Conservation (phyloP, 2,888 invertebrate genomes). For the Dendrolimus houi region DNA sequence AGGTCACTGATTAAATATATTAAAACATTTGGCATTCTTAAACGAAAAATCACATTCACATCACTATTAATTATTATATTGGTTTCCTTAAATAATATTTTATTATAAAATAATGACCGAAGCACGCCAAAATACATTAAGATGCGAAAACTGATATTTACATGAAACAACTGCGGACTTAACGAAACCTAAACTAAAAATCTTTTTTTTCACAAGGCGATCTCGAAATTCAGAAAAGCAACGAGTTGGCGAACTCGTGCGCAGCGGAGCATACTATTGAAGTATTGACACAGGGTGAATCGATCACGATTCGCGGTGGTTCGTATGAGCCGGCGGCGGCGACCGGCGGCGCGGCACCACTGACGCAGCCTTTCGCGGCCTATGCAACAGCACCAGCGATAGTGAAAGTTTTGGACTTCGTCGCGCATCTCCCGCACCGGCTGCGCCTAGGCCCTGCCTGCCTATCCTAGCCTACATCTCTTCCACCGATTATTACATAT, state of each 20-base stretch:
- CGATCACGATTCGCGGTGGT: conserved; percentile 26
- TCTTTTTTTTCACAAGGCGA: conserved; percentile 48
- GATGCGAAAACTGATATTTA: conserved; percentile 12
- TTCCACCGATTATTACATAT: background rate
- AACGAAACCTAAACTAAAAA: conserved; percentile 41
- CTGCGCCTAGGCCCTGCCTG: conserved; percentile 30
- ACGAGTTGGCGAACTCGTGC: conserved; percentile 41
- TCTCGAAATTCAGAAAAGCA: conserved; percentile 50
- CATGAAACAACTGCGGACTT: conserved; percentile 26
- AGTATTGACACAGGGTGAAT: conserved; percentile 44
- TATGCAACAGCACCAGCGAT: conserved; percentile 44
- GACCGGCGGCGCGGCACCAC: conserved; percentile 56
- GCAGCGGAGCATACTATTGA: conserved; percentile 45
- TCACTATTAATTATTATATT: background rate
- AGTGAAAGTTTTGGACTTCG: conserved; percentile 67
- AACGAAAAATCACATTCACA: background rate
- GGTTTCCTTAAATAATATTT: background rate
- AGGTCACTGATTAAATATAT: conserved; percentile 2
- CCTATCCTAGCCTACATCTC: background rate
- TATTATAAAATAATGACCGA: background rate
- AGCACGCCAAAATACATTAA: conserved; percentile 1
- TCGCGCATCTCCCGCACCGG: conserved; percentile 42
- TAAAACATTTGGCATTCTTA: background rate
- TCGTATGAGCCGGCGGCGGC: conserved; percentile 37
- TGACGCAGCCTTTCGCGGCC: conserved; percentile 45